These are phyloP conservation scores for Cephus sareptanus DNA, from an alignment of 2,888 invertebrate species.

Conservation along the genomic window DNA sequence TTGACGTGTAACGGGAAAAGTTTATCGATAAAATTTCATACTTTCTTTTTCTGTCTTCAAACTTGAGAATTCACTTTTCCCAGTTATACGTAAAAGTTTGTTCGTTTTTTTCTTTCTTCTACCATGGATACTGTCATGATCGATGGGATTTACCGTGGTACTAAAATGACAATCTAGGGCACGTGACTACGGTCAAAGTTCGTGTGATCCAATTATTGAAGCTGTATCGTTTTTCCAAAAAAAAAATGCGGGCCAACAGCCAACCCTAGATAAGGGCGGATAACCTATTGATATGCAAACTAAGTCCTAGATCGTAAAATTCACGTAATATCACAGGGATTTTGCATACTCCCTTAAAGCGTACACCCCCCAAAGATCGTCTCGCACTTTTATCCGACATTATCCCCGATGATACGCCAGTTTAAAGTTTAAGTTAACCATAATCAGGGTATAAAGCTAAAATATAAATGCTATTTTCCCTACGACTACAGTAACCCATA, in stretches of 20 bases:
- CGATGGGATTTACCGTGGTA: neutral
- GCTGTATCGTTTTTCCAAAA: neutral
- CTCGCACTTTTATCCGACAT: constrained; percentile 48
- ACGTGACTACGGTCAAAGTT: neutral
- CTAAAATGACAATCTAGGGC: neutral
- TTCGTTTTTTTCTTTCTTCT: neutral
- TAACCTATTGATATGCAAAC: constrained; percentile 56
- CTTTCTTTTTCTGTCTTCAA: neutral
- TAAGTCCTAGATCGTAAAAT: constrained; percentile 54
- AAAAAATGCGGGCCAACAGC: neutral
- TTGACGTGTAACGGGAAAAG: neutral
- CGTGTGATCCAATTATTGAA: neutral
- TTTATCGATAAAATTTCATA: neutral
- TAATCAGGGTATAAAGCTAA: constrained; percentile 51
- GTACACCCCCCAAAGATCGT: constrained; percentile 28
- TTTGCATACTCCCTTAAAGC: constrained; percentile 32
- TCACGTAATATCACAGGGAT: constrained; percentile 49
- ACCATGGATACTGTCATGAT: neutral
- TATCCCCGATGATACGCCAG: constrained; percentile 52
- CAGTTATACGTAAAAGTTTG: neutral
- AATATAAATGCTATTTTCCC: constrained; percentile 43
- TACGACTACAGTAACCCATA: neutral
- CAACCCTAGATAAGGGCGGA: constrained; percentile 8
- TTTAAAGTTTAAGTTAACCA: constrained; percentile 53
- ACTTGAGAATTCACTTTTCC: neutral